These are phyloP conservation scores for Hyla sarda DNA, from an alignment of 2,113 vertebrate species.

Conservation along the genomic window DNA sequence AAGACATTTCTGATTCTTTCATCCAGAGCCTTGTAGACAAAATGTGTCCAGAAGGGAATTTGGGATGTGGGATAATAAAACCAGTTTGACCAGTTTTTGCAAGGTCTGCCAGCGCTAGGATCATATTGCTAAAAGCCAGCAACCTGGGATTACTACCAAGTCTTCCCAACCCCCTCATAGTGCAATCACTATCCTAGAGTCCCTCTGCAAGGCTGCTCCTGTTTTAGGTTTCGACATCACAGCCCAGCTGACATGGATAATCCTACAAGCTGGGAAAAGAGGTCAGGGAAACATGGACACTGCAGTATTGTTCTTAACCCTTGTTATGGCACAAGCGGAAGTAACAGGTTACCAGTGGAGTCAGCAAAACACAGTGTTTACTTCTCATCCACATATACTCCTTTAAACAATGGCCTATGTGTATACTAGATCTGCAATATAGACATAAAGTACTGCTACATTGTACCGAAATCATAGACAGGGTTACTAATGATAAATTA, in stretches of 20 bases:
- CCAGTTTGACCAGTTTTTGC: conserved; percentile 61
- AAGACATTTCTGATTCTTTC: conserved; percentile 4
- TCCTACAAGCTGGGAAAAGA: conserved; percentile 34
- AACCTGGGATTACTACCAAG: conserved; percentile 40
- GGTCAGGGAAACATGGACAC: conserved; percentile 40
- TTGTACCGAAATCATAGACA: too few species aligned
- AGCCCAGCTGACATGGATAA: conserved; percentile 59
- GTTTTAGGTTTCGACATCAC: conserved; percentile 55
- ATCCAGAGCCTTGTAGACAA: conserved; percentile 9
- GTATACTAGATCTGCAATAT: neutral
- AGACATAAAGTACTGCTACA: neutral
- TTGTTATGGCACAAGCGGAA: neutral
- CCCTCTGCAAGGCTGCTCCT: conserved; percentile 48
- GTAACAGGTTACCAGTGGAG: conserved; percentile 16
- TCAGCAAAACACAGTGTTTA: neutral
- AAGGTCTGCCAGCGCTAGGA: conserved; percentile 48
- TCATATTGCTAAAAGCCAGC: conserved; percentile 59
- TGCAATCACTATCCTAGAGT: conserved; percentile 50
- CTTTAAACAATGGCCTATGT: neutral
- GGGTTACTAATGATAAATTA: neutral
- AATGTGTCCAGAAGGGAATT: conserved; percentile 58
- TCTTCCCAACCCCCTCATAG: conserved; percentile 54
- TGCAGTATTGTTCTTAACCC: conserved; percentile 15
- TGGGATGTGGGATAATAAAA: conserved; percentile 55
- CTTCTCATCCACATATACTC: neutral